Base-by-base conservation (phyloP, 2,888 invertebrate species). In the Pocota personata region DNA sequence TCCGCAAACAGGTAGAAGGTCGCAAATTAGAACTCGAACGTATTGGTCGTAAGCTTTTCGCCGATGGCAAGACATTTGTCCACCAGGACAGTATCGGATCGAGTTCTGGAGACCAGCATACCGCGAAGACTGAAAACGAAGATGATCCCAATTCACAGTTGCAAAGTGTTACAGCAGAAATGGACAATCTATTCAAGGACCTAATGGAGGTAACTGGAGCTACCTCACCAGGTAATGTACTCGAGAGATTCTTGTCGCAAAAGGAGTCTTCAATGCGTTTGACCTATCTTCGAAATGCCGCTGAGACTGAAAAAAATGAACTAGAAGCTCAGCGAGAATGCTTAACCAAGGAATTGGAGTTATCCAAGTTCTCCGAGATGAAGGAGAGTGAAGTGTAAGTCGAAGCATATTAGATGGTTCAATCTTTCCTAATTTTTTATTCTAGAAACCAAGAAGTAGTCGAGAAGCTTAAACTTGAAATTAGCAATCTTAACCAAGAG, bases 361-460 rank as follows among this genome's bases (percentile, higher is more conserved):
- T 95, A 2, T 95, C 95, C 83, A 97, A 96, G 91, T 97, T 96
- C 90, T 95, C 96, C 0, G 96, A 97, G 88, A 95, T 95, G 10
- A 96, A 96, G 91, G 96, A 96, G 89, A 95, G 95, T 82, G 96
- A 97, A 93, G 95, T 95, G 97, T 97, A 92, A 93, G 94, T 92
- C 0, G 8, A 82, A 2, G 7, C 19, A 14, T 2, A 10, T n/a
- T 0, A 57, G 0, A 1, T n/a, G n/a, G 30, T 46, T 46, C 12
- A 30, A 21, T n/a, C 0, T 40, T 66, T 43, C 5, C n/a, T 37
- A n/a, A 37, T n/a, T 1, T 57, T 43, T 30, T 27, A 3, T 50
- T 78, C 82, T 89, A 97, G 97, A 82, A 96, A 95, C 87, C 95
- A 95, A 88, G 96, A 96, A 88, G 95, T 95, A 89, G 94, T 96